Percentiles rank a stretch among this genome's conserved stretches.
phyloP scores from a whole-genome alignment of 2,797 vertebrate genomes.

The Potorous gilbertii region DNA sequence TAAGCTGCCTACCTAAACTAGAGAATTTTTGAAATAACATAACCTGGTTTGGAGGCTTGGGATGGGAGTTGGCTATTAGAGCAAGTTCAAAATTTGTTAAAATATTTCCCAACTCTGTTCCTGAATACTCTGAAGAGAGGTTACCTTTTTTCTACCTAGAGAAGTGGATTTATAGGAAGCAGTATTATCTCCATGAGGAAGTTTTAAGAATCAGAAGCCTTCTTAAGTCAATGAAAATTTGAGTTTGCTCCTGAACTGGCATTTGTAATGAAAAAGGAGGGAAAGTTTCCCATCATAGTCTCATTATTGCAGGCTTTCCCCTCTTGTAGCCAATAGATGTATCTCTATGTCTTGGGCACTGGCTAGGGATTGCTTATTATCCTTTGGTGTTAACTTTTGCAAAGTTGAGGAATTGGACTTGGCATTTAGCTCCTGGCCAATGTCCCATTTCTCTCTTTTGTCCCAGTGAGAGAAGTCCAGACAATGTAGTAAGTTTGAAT shows the following conservation, averaged over 20 bases:
- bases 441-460: background rate
- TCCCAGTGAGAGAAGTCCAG: background rate
- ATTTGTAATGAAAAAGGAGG: background rate
- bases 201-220: background rate
- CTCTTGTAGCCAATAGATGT: background rate
- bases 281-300: background rate
- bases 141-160: background rate
- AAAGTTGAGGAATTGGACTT: background rate
- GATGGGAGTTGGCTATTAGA: no score
- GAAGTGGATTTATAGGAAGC: background rate
- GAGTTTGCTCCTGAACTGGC: background rate
- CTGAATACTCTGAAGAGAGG: background rate
- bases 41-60: slow-evolving; percentile 18
- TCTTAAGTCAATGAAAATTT: background rate
- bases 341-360: background rate
- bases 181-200: background rate
- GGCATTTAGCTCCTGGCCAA: background rate
- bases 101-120: background rate
- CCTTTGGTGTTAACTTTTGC: background rate
- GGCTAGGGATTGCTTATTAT: background rate
- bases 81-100: slow-evolving; percentile 4
- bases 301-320: background rate
- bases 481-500: background rate
- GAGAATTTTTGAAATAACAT: background rate
- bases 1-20: background rate